A percentile compares a stretch with the other conserved stretches of the same genome.
Evolutionary conservation across 2,888 invertebrate genomes (phyloP).

Genomic region (Dryomyza anilis): DNA sequence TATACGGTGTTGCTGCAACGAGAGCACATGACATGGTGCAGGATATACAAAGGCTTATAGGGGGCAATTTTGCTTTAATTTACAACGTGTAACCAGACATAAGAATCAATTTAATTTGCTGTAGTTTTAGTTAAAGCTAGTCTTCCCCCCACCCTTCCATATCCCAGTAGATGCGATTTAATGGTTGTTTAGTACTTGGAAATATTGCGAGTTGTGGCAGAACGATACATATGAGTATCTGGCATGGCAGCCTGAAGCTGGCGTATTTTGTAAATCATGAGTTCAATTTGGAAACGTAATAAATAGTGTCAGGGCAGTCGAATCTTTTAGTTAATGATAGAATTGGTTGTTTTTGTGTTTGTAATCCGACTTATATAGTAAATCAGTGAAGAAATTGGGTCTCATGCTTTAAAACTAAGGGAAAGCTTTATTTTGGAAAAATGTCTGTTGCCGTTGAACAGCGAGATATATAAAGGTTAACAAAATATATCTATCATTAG

Average conservation of each 20-base stretch:
- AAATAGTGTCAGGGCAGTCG: neutral
- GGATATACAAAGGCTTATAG: too few relatives aligned
- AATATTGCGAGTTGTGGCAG: neutral
- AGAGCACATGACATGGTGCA: neutral
- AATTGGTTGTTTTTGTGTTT: too few relatives aligned
- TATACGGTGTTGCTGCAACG: neutral
- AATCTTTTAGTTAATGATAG: too few relatives aligned
- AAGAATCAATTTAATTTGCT: constrained; percentile 53
- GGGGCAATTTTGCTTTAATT: constrained; percentile 37
- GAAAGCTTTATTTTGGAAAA: too few relatives aligned
- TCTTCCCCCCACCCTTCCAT: neutral
- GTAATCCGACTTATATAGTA: too few relatives aligned
- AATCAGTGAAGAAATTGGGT: too few relatives aligned
- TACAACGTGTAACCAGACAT: constrained; percentile 42
- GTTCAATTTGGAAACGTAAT: neutral
- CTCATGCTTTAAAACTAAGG: too few relatives aligned
- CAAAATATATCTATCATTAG: too few relatives aligned
- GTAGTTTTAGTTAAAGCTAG: constrained; percentile 16
- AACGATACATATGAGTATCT: neutral
- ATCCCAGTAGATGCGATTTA: neutral
- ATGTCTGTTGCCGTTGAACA: too few relatives aligned
- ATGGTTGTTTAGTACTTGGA: neutral
- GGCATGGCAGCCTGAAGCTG: neutral
- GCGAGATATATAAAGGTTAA: too few relatives aligned
- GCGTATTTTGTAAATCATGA: constrained; percentile 6